Percentiles rank a stretch among this genome's conserved stretches.
Conservation (phyloP, 2,797 vertebrate species). For the Enteromius viviparus region DNA sequence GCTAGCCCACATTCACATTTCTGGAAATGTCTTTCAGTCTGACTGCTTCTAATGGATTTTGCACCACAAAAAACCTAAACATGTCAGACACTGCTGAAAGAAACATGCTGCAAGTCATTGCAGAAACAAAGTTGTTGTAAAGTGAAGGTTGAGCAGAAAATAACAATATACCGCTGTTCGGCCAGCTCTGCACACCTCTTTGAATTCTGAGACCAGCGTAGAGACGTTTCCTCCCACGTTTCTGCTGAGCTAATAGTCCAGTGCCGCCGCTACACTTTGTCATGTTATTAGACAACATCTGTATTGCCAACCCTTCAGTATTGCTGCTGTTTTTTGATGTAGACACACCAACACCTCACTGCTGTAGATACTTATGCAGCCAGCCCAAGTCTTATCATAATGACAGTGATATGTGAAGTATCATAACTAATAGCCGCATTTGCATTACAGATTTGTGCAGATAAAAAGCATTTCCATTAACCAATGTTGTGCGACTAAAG, state of each 20-base stretch:
- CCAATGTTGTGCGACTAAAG: too few species aligned
- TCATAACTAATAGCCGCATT: too few species aligned
- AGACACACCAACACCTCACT: not conserved
- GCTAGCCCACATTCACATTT: not conserved
- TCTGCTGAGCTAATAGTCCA: not conserved
- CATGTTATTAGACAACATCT: not conserved
- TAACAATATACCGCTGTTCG: not conserved
- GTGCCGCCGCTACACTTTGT: not conserved
- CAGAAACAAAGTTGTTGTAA: not conserved
- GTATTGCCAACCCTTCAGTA: not conserved
- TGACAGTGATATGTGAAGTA: not conserved
- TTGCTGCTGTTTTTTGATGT: not conserved
- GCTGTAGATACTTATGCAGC: not conserved
- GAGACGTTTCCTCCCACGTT: not conserved
- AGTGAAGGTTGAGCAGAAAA: not conserved
- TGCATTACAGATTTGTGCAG: too few species aligned
- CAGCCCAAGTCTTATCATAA: not conserved
- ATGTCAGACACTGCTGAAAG: not conserved
- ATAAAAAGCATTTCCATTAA: too few species aligned
- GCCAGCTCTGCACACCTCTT: not conserved
- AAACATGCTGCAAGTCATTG: not conserved
- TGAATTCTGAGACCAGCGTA: not conserved
- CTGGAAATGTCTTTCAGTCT: not conserved
- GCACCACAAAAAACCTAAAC: not conserved
- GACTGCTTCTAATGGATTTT: not conserved